Base-by-base conservation (phyloP, 2,888 invertebrate species). In the Pemphredon lugubris region DNA sequence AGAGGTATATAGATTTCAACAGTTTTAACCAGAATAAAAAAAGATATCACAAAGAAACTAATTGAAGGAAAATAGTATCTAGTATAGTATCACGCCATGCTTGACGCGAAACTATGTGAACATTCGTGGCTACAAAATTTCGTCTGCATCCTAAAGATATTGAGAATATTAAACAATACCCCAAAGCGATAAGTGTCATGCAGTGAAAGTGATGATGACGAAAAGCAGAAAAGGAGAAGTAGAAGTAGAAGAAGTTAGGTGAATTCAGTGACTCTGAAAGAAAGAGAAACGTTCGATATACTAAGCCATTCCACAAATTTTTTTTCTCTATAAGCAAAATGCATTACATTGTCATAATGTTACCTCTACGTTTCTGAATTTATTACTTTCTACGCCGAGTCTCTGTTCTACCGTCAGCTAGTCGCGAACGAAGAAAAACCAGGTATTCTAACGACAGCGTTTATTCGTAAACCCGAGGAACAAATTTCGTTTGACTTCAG, bases 241-340 rank as follows among this genome's bases (percentile, higher is more conserved):
- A 72, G 75, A 71, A 71, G 75, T 68, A 75, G 83, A 67, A 74
- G 66, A 69, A 71, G 50, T 77, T 77, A 71, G 64, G 40, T 71
- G 65, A 71, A 67, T 70, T 84, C 81, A 83, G 72, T 75, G 57
- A 45, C 61, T 84, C 83, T 87, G 83, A 84, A 86, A 87, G 73
- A 81, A 84, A 84, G 63, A 84, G 72, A 84, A 81, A 81, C 75
- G 58, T 74, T 53, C 47, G 40, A 63, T 74, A 54, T 68, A 48
- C 51, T 50, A 59, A 76, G 64, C 53, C 66, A 50, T 47, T 58
- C 45, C 14, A 53, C 45, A 18, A 44, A n/a, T 21, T 66, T 23
- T 18, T 45, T 68, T 39, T 34, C 21, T 63, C 11, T 18, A 16
- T n/a, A 61, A 59, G 21, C 23, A 40, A 40, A 51, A 61, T 37